phyloP scores from a whole-genome alignment of 2,113 vertebrate genomes.

The Thalassoma bifasciatum region DNA sequence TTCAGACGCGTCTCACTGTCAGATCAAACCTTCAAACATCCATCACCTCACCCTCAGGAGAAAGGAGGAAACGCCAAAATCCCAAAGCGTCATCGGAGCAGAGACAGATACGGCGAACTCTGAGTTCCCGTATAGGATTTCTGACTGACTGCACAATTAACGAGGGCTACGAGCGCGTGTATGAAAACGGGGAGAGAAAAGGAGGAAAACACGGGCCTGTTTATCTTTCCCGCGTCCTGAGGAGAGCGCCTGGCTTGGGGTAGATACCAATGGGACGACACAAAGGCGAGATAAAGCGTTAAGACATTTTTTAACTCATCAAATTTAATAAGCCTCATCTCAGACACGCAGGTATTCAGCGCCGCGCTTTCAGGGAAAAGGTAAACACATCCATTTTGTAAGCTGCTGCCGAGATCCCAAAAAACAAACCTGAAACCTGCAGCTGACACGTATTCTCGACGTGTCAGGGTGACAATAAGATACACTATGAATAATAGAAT shows the following conservation, averaged over 20 bases:
- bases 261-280: slow-evolving; percentile 71
- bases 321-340: slow-evolving; percentile 84
- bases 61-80: slow-evolving; percentile 61
- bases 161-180: slow-evolving; percentile 61
- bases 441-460: slow-evolving; percentile 78
- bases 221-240: slow-evolving; percentile 74
- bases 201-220: slow-evolving; percentile 67
- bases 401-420: slow-evolving; percentile 65
- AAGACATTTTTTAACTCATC: slow-evolving; percentile 79
- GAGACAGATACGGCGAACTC: slow-evolving; percentile 58
- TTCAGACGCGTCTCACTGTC: slow-evolving; percentile 58
- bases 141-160: slow-evolving; percentile 78
- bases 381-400: slow-evolving; percentile 82
- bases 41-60: slow-evolving; percentile 61
- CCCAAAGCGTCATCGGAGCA: slow-evolving; percentile 57
- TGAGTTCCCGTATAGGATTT: slow-evolving; percentile 54
- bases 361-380: slow-evolving; percentile 55
- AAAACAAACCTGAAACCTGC: slow-evolving; percentile 63
- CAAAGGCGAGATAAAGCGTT: slow-evolving; percentile 79
- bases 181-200: slow-evolving; percentile 40
- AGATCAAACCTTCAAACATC: slow-evolving; percentile 74
- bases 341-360: slow-evolving; percentile 77
- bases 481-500: slow-evolving; percentile 84
- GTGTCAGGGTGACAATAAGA: slow-evolving; percentile 79
- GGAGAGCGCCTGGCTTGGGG: slow-evolving; percentile 68